Percentiles rank a stretch among this genome's conserved stretches.
These are phyloP conservation scores for Sisor rabdophorus DNA, from an alignment of 2,113 vertebrate genomes.

Conservation along the genomic window DNA sequence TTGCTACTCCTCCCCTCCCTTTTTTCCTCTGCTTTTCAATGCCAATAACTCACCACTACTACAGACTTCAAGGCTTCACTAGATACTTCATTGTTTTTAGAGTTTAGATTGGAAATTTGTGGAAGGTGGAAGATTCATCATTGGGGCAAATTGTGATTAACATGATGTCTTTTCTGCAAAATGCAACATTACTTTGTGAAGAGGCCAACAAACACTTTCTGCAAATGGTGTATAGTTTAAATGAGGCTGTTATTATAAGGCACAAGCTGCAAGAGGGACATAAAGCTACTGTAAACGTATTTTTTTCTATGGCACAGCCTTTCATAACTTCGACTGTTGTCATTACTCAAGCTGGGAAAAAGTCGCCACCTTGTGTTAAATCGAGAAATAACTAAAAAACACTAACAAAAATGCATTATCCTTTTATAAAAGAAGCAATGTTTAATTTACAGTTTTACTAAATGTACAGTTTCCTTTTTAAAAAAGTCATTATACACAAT, in stretches of 20 bases:
- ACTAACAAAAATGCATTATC: slow-evolving; percentile 23
- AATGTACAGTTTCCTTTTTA: slow-evolving; percentile 92
- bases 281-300: slow-evolving; percentile 2
- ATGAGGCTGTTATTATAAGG: not conserved
- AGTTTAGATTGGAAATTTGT: slow-evolving; percentile 32
- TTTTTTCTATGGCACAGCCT: slow-evolving; percentile 31
- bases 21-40: slow-evolving; percentile 49
- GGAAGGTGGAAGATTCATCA: not conserved
- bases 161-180: not conserved
- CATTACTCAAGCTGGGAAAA: slow-evolving; percentile 41
- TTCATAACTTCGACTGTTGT: slow-evolving; percentile 32
- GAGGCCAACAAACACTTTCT: not conserved
- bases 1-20: slow-evolving; percentile 12
- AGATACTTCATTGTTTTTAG: slow-evolving; percentile 35
- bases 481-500: slow-evolving; percentile 98
- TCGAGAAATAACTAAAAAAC: too few species aligned
- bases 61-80: slow-evolving; percentile 49
- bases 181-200: not conserved
- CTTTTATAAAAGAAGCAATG: slow-evolving; percentile 86
- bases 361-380: slow-evolving; percentile 63
- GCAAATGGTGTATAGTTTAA: not conserved
- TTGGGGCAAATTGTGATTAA: too few species aligned
- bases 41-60: slow-evolving; percentile 52
- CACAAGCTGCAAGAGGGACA: not conserved
- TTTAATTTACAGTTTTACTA: slow-evolving; percentile 99